A percentile compares a stretch with the other conserved stretches of the same genome.
phyloP scores from a whole-genome alignment of 2,113 vertebrate species.

The Lontra canadensis region DNA sequence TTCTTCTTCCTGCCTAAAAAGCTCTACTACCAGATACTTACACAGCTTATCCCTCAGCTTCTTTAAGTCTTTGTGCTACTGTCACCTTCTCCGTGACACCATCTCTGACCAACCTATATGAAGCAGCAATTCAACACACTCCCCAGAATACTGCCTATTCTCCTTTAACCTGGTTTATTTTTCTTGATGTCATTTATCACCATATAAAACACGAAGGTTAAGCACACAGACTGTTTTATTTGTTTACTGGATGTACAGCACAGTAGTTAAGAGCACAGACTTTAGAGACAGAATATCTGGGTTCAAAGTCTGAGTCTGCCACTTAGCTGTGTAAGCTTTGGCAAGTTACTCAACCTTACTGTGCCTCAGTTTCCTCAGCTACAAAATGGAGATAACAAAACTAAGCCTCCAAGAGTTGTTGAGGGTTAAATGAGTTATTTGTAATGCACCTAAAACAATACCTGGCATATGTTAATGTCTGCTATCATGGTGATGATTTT shows the following conservation, averaged over 20 bases:
- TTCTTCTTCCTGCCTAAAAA: neutral
- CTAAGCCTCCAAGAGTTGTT: neutral
- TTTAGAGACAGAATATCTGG: neutral
- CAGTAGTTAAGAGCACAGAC: neutral
- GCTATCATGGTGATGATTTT: neutral
- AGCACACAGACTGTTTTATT: neutral
- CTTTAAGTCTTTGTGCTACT: neutral
- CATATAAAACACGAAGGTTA: neutral
- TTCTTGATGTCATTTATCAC: neutral
- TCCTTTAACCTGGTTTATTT: neutral
- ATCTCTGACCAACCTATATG: neutral
- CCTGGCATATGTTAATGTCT: neutral
- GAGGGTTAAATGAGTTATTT: neutral
- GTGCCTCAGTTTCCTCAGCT: neutral
- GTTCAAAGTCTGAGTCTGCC: neutral
- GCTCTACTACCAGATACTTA: neutral
- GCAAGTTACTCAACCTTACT: neutral
- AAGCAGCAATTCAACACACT: neutral
- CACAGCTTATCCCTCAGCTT: neutral
- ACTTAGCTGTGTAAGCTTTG: neutral
- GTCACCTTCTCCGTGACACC: neutral
- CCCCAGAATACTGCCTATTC: neutral
- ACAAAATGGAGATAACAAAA: neutral
- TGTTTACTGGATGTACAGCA: neutral
- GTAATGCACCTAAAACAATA: neutral